Evolutionary conservation across 2,797 vertebrate species (phyloP).

Genomic region (Avahi laniger): DNA sequence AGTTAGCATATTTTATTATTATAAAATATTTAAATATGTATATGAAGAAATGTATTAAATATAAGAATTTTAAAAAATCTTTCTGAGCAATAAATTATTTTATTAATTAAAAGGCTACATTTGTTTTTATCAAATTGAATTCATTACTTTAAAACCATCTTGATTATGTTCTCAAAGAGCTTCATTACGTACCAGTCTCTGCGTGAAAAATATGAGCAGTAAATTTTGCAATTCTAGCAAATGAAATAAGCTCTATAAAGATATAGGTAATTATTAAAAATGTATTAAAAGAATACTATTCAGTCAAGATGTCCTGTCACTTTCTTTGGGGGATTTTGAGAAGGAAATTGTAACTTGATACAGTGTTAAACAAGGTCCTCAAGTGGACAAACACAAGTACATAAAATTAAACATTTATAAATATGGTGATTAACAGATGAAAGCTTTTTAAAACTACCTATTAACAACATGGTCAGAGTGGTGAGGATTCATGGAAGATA

Average conservation of each 20-base stretch:
- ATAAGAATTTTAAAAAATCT: background rate
- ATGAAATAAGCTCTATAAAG: background rate
- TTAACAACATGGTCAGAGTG: background rate
- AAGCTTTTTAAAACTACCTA: background rate
- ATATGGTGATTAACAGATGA: background rate
- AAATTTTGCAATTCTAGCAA: background rate
- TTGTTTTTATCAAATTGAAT: slow-evolving; percentile 19
- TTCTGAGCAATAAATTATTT: background rate
- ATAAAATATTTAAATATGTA: background rate
- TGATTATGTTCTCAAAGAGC: background rate
- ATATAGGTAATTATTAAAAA: background rate
- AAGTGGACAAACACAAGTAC: background rate
- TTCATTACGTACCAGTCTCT: background rate
- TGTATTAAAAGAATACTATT: background rate
- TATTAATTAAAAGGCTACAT: background rate
- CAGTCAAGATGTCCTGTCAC: background rate
- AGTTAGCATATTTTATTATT: background rate
- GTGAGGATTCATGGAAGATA: background rate
- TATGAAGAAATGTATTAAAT: background rate
- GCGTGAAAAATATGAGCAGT: background rate
- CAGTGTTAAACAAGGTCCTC: background rate
- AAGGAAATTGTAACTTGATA: background rate
- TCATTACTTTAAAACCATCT: background rate
- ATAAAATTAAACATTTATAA: background rate
- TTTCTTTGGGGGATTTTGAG: background rate